Base-by-base conservation (phyloP, 1,140 invertebrate genomes). In the Cotesia glomerata region DNA sequence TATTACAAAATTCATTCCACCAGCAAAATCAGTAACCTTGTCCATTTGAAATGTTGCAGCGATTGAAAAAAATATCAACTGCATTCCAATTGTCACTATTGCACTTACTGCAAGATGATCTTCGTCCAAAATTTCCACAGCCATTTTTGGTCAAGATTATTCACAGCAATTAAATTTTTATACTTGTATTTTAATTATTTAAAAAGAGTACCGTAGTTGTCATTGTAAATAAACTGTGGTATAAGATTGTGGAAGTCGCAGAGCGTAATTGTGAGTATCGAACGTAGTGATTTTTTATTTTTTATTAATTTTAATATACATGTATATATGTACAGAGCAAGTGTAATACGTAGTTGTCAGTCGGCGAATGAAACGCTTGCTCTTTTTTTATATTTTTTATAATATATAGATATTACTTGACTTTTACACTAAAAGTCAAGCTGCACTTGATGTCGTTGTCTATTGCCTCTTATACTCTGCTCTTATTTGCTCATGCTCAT, bases 1-100 rank as follows among this genome's bases (percentile, higher is more conserved):
- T 52, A 96, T 93, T 72, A 97, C 95, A 83, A 97, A 97, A 86
- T 97, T 97, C 58, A 93, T 92, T 69, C 95, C 95, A 5, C 95
- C 95, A 70, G 95, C 95, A 88, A 97, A 96, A 85, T 97, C 96
- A 0, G 95, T 95, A 13, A 97, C 86, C 89, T 96, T 97, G 80
- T 97, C 95, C 88, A 94, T 91, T 85, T 96, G 93, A 78, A 95
- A 94, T 52, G 92, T 89, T 8, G 94, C 94, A 35, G 95, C 95
- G 71, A 97, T 91, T 14, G 91, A 88, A 84, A 97, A 97, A 86
- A 97, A 97, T 51, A 95, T 89, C 54, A 97, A 88, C 86, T 97
- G 95, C 93, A 97, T 94, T 3, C 88, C 90, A 54, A 95, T 91
- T 5, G 94, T 95, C 7, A 96, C 94, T 80, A 96, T 94, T 13